Evolutionary conservation across 2,888 invertebrate species (phyloP).

Genomic region (Leucania comma): DNA sequence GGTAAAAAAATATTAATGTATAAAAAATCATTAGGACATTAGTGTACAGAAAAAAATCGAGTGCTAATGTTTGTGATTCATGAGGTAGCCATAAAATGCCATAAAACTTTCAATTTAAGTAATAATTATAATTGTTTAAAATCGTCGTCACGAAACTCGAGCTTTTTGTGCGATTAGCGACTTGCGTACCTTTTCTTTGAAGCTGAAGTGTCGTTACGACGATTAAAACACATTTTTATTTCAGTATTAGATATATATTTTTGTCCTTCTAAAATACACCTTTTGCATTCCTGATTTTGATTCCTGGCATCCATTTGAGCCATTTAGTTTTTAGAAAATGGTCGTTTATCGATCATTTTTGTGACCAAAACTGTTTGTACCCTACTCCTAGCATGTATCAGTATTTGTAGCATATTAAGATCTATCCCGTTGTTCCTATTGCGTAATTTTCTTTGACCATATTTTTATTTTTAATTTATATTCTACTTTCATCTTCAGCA

Average conservation of each 20-base stretch:
- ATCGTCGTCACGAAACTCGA: conserved; percentile 21
- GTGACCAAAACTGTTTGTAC: conserved; percentile 77
- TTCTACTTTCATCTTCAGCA: conserved; percentile 46
- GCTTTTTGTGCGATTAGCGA: neutral
- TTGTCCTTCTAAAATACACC: conserved; percentile 72
- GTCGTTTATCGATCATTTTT: conserved; percentile 63
- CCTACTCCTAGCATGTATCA: conserved; percentile 86
- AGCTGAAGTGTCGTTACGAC: conserved; percentile 6
- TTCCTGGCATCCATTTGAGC: conserved; percentile 79
- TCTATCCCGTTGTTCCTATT: conserved; percentile 86
- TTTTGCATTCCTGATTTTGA: conserved; percentile 82
- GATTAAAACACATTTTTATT: conserved; percentile 54
- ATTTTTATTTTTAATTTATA: conserved; percentile 57
- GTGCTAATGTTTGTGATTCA: conserved; percentile 87
- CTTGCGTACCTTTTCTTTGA: conserved; percentile 1
- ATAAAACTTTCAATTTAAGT: conserved; percentile 78
- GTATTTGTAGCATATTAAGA: conserved; percentile 86
- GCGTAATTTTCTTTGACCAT: conserved; percentile 64
- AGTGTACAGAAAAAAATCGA: conserved; percentile 78
- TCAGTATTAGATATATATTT: conserved; percentile 78
- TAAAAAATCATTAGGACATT: conserved; percentile 77
- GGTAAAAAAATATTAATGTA: conserved; percentile 79
- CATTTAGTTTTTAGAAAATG: conserved; percentile 75
- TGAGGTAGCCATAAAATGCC: conserved; percentile 90
- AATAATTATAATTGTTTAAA: conserved; percentile 62